phyloP scores from a whole-genome alignment of 2,113 vertebrate genomes.

The Tragelaphus scriptus region DNA sequence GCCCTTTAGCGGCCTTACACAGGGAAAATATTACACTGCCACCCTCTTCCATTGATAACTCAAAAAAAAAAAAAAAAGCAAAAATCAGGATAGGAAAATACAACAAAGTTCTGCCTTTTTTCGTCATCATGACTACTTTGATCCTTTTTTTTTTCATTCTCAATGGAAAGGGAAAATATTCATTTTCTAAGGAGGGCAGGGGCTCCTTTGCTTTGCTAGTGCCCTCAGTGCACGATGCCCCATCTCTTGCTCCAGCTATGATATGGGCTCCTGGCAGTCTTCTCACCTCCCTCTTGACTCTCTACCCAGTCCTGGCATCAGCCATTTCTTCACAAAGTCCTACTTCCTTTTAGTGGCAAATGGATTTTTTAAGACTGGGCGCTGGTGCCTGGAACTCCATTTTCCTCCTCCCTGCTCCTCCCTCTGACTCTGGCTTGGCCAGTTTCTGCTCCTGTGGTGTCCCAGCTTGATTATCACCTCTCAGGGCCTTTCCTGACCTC shows the following conservation, averaged over 20 bases:
- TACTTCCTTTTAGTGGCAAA: neutral
- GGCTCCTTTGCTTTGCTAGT: neutral
- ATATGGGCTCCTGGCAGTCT: neutral
- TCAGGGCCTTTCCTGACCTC: neutral
- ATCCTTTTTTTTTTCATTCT: neutral
- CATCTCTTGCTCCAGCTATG: accelerated
- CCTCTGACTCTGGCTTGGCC: neutral
- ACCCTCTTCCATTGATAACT: neutral
- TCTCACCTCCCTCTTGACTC: neutral
- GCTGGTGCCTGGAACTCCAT: neutral
- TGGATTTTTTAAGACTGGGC: neutral
- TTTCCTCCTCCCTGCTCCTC: neutral
- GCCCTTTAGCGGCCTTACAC: neutral
- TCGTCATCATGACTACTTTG: neutral
- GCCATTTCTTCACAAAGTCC: neutral
- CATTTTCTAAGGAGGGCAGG: neutral
- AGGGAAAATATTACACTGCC: neutral
- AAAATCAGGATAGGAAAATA: neutral
- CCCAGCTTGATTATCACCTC: neutral
- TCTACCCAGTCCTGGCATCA: neutral
- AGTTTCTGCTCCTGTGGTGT: neutral
- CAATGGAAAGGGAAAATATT: neutral
- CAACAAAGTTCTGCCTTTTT: neutral
- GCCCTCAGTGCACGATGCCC: accelerated
- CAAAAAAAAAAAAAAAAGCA: neutral